Conservation (phyloP, 2,888 invertebrate species). For the Timandra comae region DNA sequence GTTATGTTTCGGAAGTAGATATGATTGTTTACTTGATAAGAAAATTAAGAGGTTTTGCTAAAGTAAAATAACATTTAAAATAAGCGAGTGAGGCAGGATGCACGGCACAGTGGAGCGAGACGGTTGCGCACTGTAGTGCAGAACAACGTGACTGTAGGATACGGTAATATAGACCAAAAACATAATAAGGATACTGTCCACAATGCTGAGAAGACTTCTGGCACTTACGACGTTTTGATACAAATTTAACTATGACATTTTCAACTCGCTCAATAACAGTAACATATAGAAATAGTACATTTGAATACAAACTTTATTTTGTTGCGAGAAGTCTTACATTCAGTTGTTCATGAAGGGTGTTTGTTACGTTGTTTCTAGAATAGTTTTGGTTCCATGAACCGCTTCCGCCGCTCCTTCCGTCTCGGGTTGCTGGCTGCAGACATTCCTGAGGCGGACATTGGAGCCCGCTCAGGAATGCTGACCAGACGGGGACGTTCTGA, state of each 20-base stretch:
- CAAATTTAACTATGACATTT: constrained; percentile 8
- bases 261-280: constrained; percentile 15
- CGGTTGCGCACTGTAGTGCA: constrained; percentile 63
- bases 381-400: constrained; percentile 57
- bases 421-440: constrained; percentile 69
- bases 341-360: constrained; percentile 17
- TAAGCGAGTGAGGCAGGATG: constrained; percentile 63
- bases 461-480: constrained; percentile 63
- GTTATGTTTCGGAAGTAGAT: too few relatives aligned
- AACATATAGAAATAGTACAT: too few relatives aligned
- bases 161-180: constrained; percentile 16
- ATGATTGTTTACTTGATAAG: constrained; percentile 9
- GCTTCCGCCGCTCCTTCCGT: constrained; percentile 76
- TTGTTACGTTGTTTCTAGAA: constrained; percentile 16
- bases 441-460: constrained; percentile 65
- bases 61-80: constrained; percentile 50
- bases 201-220: neutral
- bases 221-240: constrained; percentile 7
- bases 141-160: constrained; percentile 40
- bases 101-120: constrained; percentile 72
- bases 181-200: constrained; percentile 5
- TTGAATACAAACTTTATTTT: too few relatives aligned
- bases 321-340: constrained; percentile 17
- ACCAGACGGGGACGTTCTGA: constrained; percentile 52
- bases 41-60: constrained; percentile 27